A percentile compares a stretch with the other conserved stretches of the same genome.
Conservation (phyloP, 2,797 vertebrate genomes). For the Danio choprae region DNA sequence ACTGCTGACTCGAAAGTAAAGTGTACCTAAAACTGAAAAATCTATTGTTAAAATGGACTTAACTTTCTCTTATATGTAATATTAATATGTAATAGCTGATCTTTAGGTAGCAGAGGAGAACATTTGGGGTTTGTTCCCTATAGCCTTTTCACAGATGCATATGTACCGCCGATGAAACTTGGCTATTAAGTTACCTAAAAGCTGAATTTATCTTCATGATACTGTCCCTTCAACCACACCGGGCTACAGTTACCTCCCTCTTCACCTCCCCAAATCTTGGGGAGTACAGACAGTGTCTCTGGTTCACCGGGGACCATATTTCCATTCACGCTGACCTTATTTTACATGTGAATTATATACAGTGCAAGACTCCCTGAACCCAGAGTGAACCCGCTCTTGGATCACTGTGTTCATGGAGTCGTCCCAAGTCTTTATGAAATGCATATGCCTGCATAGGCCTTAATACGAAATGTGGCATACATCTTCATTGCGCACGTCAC, state of each 20-base stretch:
- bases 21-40: too few species aligned
- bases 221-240: conserved; percentile 25
- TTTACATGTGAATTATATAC: conserved; percentile 58
- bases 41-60: too few species aligned
- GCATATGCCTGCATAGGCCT: conserved; percentile 48
- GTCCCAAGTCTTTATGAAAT: conserved; percentile 60
- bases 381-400: conserved; percentile 54
- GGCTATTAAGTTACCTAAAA: background rate
- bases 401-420: conserved; percentile 52
- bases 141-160: background rate
- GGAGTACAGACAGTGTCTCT: conserved; percentile 43
- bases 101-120: background rate
- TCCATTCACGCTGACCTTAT: conserved; percentile 55
- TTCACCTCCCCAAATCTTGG: conserved; percentile 45
- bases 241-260: conserved; percentile 39
- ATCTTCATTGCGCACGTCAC: conserved; percentile 49
- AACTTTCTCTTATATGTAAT: background rate
- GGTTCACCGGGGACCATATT: conserved; percentile 49
- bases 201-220: conserved; percentile 50
- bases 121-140: background rate
- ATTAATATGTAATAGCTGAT: background rate
- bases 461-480: conserved; percentile 44
- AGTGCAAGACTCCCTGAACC: conserved; percentile 55
- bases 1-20: too few species aligned
- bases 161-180: conserved; percentile 32